These are phyloP conservation scores for Tenthredo notha DNA, from an alignment of 2,888 invertebrate species.

Conservation along the genomic window DNA sequence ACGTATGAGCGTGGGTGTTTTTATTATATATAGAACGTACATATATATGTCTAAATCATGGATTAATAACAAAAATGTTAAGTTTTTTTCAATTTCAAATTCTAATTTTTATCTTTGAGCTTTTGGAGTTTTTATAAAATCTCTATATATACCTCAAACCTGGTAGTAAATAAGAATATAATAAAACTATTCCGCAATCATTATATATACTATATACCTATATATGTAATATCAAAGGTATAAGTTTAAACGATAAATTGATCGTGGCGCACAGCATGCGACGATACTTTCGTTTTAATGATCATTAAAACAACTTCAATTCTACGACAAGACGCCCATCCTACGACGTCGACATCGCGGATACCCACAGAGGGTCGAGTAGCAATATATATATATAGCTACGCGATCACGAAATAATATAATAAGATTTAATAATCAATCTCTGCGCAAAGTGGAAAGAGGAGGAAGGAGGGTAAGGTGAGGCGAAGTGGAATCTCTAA, in stretches of 20 bases:
- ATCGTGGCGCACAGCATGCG: background rate
- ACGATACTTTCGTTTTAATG: constrained; percentile 9
- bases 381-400: background rate
- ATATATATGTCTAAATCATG: too few species aligned
- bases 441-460: background rate
- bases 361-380: background rate
- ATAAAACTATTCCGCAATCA: too few species aligned
- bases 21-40: too few species aligned
- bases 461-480: background rate
- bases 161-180: too few species aligned
- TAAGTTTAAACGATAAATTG: constrained; percentile 3
- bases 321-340: background rate
- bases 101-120: too few species aligned
- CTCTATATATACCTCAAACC: too few species aligned
- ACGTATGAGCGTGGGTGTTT: too few species aligned
- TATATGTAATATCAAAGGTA: background rate
- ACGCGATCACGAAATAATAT: background rate
- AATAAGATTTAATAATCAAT: background rate
- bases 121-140: too few species aligned
- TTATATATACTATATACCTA: background rate
- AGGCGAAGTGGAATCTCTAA: background rate
- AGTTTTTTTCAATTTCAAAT: too few species aligned
- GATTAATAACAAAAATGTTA: too few species aligned
- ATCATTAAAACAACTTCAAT: constrained; percentile 9
- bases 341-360: background rate